Conservation (phyloP, 2,888 invertebrate genomes). For the Thymelicus acteon region DNA sequence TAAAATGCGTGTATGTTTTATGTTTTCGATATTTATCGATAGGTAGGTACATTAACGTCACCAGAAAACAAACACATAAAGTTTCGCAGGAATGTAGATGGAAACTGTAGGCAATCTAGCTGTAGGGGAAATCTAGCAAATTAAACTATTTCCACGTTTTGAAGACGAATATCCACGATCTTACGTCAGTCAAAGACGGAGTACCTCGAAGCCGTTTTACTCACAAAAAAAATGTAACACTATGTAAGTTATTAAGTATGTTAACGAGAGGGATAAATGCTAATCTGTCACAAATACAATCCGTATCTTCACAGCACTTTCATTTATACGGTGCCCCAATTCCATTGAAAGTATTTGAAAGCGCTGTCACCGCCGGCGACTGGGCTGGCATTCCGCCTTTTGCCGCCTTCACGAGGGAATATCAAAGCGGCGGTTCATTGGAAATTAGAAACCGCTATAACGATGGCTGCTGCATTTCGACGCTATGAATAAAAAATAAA, state of each 20-base stretch:
- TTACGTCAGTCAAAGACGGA: no score
- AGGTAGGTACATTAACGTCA: no score
- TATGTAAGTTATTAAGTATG: neutral
- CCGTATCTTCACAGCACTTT: constrained; percentile 5
- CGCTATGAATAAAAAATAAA: constrained; percentile 15
- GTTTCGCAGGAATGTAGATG: no score
- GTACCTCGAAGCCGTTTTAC: no score
- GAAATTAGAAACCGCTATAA: constrained; percentile 33
- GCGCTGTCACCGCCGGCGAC: constrained; percentile 47
- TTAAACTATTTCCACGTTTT: no score
- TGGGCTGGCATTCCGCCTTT: constrained; percentile 49
- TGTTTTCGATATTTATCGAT: no score
- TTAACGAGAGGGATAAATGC: neutral
- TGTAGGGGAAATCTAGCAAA: no score
- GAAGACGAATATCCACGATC: no score
- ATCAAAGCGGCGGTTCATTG: constrained; percentile 27
- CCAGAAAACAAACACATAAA: no score
- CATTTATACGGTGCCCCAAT: constrained; percentile 18
- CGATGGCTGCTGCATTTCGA: constrained; percentile 2
- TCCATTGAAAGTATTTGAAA: constrained; percentile 28
- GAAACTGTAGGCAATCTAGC: no score
- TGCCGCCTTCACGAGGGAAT: constrained; percentile 20
- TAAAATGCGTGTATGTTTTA: no score
- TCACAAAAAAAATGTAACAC: no score
- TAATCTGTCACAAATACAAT: constrained; percentile 3